Conservation (phyloP, 2,113 vertebrate genomes). For the Eidolon helvum region DNA sequence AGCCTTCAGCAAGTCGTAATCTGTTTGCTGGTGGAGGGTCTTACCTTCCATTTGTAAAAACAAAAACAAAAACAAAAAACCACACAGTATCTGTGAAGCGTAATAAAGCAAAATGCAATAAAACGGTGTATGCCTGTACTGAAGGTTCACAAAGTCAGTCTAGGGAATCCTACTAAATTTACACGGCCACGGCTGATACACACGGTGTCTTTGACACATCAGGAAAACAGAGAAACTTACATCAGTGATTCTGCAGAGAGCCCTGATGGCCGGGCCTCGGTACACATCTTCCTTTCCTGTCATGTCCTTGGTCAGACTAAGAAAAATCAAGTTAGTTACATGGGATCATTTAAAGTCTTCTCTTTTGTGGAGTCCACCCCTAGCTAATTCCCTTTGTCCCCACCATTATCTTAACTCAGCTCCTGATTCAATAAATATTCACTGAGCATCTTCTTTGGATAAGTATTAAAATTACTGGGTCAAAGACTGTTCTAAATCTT, state of each 20-base stretch:
- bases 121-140: background rate
- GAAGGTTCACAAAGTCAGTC: background rate
- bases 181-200: background rate
- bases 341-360: background rate
- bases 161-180: background rate
- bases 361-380: background rate
- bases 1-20: background rate
- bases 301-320: slow-evolving; percentile 98
- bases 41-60: background rate
- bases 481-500: background rate
- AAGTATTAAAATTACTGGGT: background rate
- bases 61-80: no score
- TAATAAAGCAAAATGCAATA: background rate
- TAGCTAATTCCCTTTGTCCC: background rate
- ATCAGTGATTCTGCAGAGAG: slow-evolving; percentile 97
- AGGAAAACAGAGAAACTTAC: slow-evolving; percentile 84
- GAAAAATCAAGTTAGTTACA: slow-evolving; percentile 52
- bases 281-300: slow-evolving; percentile 98
- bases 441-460: background rate
- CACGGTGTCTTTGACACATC: background rate
- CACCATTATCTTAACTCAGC: background rate
- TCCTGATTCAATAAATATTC: background rate
- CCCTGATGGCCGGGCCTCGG: slow-evolving; percentile 95
- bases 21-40: background rate
- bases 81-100: background rate